phyloP scores from a whole-genome alignment of 2,888 invertebrate species.

The Scaptomyza tumidula region DNA sequence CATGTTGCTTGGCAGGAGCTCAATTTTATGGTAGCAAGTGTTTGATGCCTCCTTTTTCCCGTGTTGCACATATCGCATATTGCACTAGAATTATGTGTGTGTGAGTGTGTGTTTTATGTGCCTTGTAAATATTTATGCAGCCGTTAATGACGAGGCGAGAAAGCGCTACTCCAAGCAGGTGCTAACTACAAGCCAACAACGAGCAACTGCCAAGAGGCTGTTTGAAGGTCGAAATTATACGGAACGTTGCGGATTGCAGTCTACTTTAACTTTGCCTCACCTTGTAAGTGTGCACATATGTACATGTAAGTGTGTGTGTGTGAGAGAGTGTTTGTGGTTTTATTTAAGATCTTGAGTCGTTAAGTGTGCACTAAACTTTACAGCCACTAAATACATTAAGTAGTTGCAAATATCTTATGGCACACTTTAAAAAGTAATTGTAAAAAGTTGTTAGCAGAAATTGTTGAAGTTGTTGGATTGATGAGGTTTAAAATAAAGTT shows the following conservation, averaged over 20 bases:
- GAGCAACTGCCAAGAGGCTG: constrained; percentile 53
- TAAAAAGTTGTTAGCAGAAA: neutral
- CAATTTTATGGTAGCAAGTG: constrained; percentile 58
- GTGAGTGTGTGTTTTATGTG: constrained; percentile 53
- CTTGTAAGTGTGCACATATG: neutral
- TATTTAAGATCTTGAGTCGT: constrained; percentile 61
- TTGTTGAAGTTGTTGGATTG: no score
- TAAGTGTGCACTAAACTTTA: constrained; percentile 52
- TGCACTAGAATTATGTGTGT: constrained; percentile 10
- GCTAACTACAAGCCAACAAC: constrained; percentile 40
- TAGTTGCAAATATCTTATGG: constrained; percentile 7
- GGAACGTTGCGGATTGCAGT: constrained; percentile 46
- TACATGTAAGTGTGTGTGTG: neutral
- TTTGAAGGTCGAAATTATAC: constrained; percentile 57
- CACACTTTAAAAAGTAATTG: constrained; percentile 7
- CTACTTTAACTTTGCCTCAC: constrained; percentile 29
- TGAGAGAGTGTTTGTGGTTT: constrained; percentile 18
- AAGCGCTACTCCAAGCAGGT: constrained; percentile 47
- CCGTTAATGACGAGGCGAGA: constrained; percentile 69
- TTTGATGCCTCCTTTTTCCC: constrained; percentile 15
- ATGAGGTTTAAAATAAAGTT: neutral
- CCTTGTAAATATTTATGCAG: constrained; percentile 80
- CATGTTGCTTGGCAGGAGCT: constrained; percentile 18
- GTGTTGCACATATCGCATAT: constrained; percentile 22
- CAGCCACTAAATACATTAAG: constrained; percentile 27